Percentiles rank a stretch among this genome's conserved stretches.
Conservation (phyloP, 2,797 vertebrate species). For the Erethizon dorsatum region DNA sequence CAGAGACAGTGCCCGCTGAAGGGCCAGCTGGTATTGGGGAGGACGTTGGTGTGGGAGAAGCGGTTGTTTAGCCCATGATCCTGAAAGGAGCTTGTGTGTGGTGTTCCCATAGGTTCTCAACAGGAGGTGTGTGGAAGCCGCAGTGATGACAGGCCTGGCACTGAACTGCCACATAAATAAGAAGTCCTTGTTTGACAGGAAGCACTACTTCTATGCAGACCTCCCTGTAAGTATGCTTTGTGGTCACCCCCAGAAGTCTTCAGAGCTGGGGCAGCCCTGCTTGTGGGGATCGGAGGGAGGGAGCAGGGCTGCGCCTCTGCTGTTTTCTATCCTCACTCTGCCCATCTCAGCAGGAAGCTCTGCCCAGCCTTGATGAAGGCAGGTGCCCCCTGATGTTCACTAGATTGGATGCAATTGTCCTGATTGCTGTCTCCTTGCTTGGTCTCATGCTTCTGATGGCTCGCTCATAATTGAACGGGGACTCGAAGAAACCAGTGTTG, state of each 20-base stretch:
- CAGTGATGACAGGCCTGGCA: conserved; percentile 96
- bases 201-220: conserved; percentile 99
- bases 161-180: conserved; percentile 97
- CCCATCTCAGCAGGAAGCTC: conserved; percentile 70
- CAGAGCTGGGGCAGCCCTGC: conserved; percentile 35
- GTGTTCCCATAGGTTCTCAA: conserved; percentile 94
- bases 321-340: conserved; percentile 74
- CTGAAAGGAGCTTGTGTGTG: conserved; percentile 84
- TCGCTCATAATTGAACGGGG: conserved; percentile 87
- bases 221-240: conserved; percentile 95
- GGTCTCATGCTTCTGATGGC: conserved; percentile 86
- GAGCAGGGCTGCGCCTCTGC: conserved; percentile 17
- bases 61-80: conserved; percentile 73
- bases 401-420: conserved; percentile 85
- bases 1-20: conserved; percentile 73
- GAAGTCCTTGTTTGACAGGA: conserved; percentile 98
- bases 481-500: conserved; percentile 81
- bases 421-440: conserved; percentile 88
- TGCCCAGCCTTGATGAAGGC: conserved; percentile 80
- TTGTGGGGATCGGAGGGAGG: background rate
- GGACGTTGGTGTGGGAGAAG: conserved; percentile 70
- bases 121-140: conserved; percentile 97
- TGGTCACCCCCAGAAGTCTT: background rate
- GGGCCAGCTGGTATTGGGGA: conserved; percentile 66
- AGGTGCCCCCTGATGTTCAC: conserved; percentile 77